phyloP scores from a whole-genome alignment of 2,797 vertebrate genomes.

The Myotis vivesi region DNA sequence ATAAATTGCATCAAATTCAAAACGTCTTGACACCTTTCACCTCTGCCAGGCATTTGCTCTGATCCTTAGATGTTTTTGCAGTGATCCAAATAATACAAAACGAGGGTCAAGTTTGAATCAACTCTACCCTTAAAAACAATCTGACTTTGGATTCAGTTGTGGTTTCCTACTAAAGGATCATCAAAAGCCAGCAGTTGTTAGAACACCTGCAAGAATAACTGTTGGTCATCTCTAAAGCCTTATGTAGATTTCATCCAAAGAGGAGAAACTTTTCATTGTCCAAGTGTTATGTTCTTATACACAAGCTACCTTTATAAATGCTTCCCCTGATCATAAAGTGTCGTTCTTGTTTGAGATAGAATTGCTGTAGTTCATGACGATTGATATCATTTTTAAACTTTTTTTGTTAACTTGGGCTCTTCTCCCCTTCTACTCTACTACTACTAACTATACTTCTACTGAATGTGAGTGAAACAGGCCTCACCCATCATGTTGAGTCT shows the following conservation, averaged over 20 bases:
- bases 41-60: not conserved
- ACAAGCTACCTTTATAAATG: conserved; percentile 67
- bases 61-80: conserved; percentile 10
- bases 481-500: not conserved
- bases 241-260: conserved; percentile 48
- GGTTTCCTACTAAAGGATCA: conserved; percentile 29
- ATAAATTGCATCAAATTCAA: conserved; percentile 22
- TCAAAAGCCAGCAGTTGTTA: not conserved
- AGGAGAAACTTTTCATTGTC: conserved; percentile 56
- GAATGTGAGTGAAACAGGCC: conserved; percentile 26
- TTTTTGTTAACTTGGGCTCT: not conserved
- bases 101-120: not conserved
- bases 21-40: not conserved
- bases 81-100: not conserved
- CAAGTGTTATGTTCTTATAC: conserved; percentile 51
- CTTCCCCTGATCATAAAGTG: not conserved
- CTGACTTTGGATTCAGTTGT: conserved; percentile 19
- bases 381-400: not conserved
- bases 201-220: not conserved
- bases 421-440: not conserved
- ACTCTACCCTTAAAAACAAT: not conserved
- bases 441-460: not conserved
- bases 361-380: not conserved
- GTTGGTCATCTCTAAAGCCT: conserved; percentile 51
- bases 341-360: not conserved